Conservation (phyloP, 2,113 vertebrate species). For the Podarcis muralis region DNA sequence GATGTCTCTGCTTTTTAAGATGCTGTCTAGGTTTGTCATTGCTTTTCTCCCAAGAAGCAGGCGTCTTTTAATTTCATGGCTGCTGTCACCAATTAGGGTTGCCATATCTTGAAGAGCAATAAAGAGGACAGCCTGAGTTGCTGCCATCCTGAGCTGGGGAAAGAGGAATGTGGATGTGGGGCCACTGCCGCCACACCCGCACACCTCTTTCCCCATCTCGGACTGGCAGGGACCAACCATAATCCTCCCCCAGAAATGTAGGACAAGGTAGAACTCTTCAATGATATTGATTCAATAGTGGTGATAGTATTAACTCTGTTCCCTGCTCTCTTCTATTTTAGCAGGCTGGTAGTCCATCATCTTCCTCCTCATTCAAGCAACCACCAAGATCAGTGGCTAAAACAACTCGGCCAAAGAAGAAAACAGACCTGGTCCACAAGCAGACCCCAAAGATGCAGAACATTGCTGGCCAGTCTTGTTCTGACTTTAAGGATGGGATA, state of each 20-base stretch:
- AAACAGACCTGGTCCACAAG: slow-evolving; percentile 17
- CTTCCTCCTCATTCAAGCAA: slow-evolving; percentile 36
- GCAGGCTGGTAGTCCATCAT: slow-evolving; percentile 43
- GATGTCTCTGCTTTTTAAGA: too few species aligned
- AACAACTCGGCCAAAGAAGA: slow-evolving; percentile 25
- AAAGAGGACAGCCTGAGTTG: too few species aligned
- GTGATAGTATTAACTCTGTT: slow-evolving; percentile 1
- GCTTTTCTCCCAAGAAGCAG: too few species aligned
- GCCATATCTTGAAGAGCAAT: too few species aligned
- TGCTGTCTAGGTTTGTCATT: too few species aligned
- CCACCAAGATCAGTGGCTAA: slow-evolving; percentile 19
- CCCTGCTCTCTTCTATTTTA: slow-evolving; percentile 30
- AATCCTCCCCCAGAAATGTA: not conserved
- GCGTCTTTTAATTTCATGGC: too few species aligned
- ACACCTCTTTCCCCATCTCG: too few species aligned
- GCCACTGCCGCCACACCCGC: too few species aligned
- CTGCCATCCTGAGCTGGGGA: too few species aligned
- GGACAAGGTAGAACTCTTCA: not conserved
- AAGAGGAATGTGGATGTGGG: too few species aligned
- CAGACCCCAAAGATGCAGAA: slow-evolving; percentile 21
- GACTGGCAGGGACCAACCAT: not conserved
- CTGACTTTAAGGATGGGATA: slow-evolving; percentile 18
- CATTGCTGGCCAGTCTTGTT: not conserved
- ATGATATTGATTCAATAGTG: not conserved
- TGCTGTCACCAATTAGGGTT: too few species aligned